Conservation (phyloP, 2,797 vertebrate genomes). For the Semaprochilodus insignis region DNA sequence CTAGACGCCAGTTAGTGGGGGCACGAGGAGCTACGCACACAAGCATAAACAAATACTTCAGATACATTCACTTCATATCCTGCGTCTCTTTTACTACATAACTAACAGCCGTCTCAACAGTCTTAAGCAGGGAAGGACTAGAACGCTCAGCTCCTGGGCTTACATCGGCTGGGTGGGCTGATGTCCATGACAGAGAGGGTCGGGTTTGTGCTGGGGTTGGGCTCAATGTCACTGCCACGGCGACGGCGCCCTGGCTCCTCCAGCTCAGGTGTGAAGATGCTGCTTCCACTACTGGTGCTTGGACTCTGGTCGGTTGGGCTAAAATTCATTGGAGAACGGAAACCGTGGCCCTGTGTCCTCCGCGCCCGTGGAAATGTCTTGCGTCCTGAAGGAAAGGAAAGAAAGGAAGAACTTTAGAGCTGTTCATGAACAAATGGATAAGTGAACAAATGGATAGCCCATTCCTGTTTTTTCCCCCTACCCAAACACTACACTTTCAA, state of each 20-base stretch:
- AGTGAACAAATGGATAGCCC: too few species aligned
- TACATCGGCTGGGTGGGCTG: conserved; percentile 97
- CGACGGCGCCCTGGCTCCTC: conserved; percentile 90
- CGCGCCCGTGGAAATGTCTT: conserved; percentile 97
- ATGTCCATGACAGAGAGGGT: conserved; percentile 97
- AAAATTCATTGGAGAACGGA: conserved; percentile 94
- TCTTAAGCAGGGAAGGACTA: neutral
- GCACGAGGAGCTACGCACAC: conserved; percentile 88
- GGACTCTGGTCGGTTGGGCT: conserved; percentile 94
- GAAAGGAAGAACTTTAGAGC: neutral
- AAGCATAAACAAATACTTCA: neutral
- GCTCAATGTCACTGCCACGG: conserved; percentile 94
- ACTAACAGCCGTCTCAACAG: neutral
- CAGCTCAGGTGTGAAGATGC: conserved; percentile 90
- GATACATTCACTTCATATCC: neutral
- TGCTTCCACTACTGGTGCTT: conserved; percentile 97
- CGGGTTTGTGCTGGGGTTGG: conserved; percentile 75
- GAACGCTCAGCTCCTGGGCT: conserved; percentile 64
- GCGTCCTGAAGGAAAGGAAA: conserved; percentile 79
- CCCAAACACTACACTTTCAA: too few species aligned
- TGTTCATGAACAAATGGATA: too few species aligned
- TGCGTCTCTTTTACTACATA: neutral
- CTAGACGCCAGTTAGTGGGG: conserved; percentile 96
- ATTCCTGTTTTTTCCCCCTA: too few species aligned
- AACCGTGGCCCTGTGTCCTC: conserved; percentile 91